phyloP scores from a whole-genome alignment of 2,797 vertebrate genomes.

The Rhinogobio ventralis region DNA sequence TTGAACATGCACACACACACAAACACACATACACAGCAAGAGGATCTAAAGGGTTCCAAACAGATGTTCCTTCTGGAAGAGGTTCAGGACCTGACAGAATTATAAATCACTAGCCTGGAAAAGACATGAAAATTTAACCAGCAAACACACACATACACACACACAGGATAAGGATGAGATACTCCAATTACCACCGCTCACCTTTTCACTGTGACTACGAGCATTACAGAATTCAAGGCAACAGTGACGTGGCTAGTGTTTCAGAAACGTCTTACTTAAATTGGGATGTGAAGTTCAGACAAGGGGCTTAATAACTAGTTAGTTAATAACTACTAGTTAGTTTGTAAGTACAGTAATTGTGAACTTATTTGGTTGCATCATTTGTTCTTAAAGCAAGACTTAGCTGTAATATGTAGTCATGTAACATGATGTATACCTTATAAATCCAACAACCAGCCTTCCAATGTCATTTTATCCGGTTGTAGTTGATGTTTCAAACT shows the following conservation, averaged over 20 bases:
- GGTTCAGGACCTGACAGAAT: slow-evolving; percentile 68
- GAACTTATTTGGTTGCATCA: neutral
- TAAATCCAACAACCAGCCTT: neutral
- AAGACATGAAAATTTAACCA: slow-evolving; percentile 67
- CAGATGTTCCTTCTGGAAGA: slow-evolving; percentile 75
- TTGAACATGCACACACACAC: slow-evolving; percentile 40
- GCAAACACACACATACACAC: slow-evolving; percentile 5
- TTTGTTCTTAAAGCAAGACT: neutral
- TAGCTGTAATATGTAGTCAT: neutral
- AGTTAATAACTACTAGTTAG: neutral
- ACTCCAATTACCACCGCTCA: slow-evolving; percentile 44
- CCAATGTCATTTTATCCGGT: neutral
- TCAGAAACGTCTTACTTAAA: neutral
- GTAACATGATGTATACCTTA: neutral
- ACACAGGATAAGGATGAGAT: slow-evolving; percentile 30
- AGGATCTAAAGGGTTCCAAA: slow-evolving; percentile 74
- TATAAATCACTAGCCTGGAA: slow-evolving; percentile 69
- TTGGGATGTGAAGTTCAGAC: neutral
- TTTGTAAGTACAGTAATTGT: neutral
- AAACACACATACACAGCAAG: slow-evolving; percentile 54
- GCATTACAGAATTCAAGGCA: slow-evolving; percentile 24
- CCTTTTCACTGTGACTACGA: slow-evolving; percentile 19
- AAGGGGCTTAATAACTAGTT: no score
- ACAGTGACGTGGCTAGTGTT: neutral
- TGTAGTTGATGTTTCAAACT: neutral